Conservation (phyloP, 2,113 vertebrate genomes). For the Fregetta grallaria region DNA sequence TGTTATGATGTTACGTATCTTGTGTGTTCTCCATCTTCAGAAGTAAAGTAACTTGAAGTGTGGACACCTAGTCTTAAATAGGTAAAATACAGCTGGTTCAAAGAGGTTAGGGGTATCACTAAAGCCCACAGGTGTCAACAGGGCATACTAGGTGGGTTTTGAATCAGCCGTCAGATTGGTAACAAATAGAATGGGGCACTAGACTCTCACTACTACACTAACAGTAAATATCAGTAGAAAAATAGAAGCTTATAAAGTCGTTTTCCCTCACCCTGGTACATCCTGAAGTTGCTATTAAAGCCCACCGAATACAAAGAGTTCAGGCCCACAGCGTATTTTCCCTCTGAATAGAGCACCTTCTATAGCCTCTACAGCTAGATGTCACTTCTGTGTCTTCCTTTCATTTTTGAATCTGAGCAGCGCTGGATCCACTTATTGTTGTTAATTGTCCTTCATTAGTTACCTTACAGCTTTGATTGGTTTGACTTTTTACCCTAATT, state of each 20-base stretch:
- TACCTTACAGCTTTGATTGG: slow-evolving; percentile 60
- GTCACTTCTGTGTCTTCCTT: background rate
- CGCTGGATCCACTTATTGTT: slow-evolving; percentile 9
- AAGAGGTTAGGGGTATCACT: background rate
- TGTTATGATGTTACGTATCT: background rate
- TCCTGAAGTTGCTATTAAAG: background rate
- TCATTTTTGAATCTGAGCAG: background rate
- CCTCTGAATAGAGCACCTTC: background rate
- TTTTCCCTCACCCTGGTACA: background rate
- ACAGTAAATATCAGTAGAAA: background rate
- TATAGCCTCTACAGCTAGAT: background rate
- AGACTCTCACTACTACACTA: background rate
- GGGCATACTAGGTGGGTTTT: background rate
- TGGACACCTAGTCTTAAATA: background rate
- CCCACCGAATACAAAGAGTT: background rate
- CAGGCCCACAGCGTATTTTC: background rate
- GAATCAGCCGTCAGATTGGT: background rate
- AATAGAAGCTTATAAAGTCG: background rate
- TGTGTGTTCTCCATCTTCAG: background rate
- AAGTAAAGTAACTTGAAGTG: background rate
- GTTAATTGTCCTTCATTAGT: slow-evolving; percentile 64
- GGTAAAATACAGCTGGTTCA: background rate
- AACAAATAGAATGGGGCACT: background rate
- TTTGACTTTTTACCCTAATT: slow-evolving; percentile 66
- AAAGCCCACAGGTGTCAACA: background rate